Conservation (phyloP, 2,888 invertebrate genomes). For the Uropetala carovei region DNA sequence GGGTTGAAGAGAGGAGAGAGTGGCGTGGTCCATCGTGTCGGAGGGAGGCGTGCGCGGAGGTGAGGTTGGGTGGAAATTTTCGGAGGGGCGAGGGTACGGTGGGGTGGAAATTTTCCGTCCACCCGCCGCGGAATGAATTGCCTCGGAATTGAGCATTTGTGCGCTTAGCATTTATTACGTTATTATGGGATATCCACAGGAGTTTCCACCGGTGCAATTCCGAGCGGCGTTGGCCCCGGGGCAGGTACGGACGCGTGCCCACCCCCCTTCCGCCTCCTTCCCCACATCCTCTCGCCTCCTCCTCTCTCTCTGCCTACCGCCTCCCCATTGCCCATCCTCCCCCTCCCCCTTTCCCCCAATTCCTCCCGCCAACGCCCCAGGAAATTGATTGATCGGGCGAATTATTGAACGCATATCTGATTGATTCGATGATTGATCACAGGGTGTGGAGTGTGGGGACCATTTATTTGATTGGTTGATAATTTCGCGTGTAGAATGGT, state of each 20-base stretch:
- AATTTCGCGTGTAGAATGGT: conserved; percentile 1
- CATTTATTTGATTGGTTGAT: conserved; percentile 64
- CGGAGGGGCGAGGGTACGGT: not conserved
- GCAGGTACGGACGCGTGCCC: conserved; percentile 22
- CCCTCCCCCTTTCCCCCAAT: not conserved
- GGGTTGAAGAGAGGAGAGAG: not conserved
- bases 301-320: conserved; percentile 33
- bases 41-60: not conserved
- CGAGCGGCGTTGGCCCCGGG: conserved; percentile 36
- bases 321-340: not conserved
- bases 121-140: conserved; percentile 57
- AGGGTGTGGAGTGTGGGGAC: conserved; percentile 32
- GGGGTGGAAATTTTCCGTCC: conserved; percentile 45
- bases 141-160: conserved; percentile 59
- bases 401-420: conserved; percentile 61
- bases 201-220: conserved; percentile 58
- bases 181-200: conserved; percentile 61
- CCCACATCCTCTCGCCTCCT: not conserved
- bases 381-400: conserved; percentile 61
- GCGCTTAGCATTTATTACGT: conserved; percentile 63
- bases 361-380: not conserved
- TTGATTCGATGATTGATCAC: conserved; percentile 61
- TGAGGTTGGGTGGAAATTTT: conserved; percentile 31
- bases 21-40: not conserved
- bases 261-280: not conserved